Evolutionary conservation across 2,113 vertebrate species (phyloP), one percentile per base, ranked within the genome.

Genomic region (Potamarius usumacintae): DNA sequence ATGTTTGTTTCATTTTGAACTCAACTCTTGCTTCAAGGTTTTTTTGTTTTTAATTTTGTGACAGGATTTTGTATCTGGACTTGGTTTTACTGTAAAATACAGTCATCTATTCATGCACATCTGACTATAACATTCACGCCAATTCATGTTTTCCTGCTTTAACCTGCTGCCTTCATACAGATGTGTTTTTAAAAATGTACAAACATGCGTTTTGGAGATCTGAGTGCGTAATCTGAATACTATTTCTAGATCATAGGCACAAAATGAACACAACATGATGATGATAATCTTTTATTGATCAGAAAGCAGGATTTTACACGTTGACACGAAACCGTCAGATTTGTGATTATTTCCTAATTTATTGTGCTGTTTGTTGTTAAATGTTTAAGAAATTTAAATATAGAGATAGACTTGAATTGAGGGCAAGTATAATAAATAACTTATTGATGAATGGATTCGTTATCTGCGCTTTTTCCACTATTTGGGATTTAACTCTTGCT

Each of bases 291-390:
- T 55, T 14, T 55, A 78, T n/a, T 0, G 52, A 34, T 72, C 8
- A 72, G 67, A 72, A 4, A 52, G 60, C 72, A 65, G 85, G 22
- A 71, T 52, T 7, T 58, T 42, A 69, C 30, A 7, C 76, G 58
- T 7, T 58, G 25, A 69, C 30, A 7, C 62, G 58, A 62, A 82
- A 42, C 25, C 10, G 25, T 71, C 14, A 10, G 50, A 52, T 57
- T 84, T 48, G 48, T 84, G 82, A 88, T 63, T n/a, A 25, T 87
- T 87, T 84, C 85, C 17, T 71, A 57, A 79, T 84, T 88, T 88
- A 88, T 88, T 88, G 82, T 88, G 72, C 62, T 57, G 82, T 84
- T 79, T 57, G 62, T 79, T 83, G 87, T 84, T 88, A 63, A 84
- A 83, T 83, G 57, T 83, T 77, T 80, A 63, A 86, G 63, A 53